Base-by-base conservation (phyloP, 92 coral and sea anemone genomes). In the Actinernus sp. region DNA sequence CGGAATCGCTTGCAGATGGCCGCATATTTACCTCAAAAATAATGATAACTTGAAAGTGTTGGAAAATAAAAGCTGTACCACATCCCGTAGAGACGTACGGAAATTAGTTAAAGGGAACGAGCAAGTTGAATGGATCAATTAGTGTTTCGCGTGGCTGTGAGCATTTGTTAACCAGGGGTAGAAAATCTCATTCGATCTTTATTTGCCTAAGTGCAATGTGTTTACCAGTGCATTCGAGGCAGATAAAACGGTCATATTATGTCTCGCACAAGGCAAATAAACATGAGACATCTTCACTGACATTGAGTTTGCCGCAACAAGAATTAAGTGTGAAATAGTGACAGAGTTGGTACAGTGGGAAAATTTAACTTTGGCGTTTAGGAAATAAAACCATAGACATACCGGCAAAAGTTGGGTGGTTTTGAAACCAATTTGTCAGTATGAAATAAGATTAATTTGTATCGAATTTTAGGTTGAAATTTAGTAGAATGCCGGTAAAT, bases 161-260 rank as follows among this genome's bases (percentile, higher is more conserved):
- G 84, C 83, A 74, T 76, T 76, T 78, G 90, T 83, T 83, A 83
- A 83, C 76, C 85, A 76, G 68, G 68, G 77, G 60, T 68, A 83
- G 68, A 79, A 83, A 76, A 68, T 68, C 68, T 65, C 75, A 74
- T 76, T 76, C 75, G 80, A 84, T 62, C 75, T 84, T 84, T 84
- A 78, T 85, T 85, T 75, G 61, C 54, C 87, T 85, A 78, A 85
- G 91, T 66, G 84, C 91, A 85, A 73, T 85, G 71, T 81, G 85
- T 74, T 85, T 70, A 79, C 78, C 63, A 77, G 56, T 83, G 45
- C 83, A 74, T 83, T 82, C 65, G 59, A 48, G 61, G n/a, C n/a
- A 82, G 83, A 82, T 75, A 82, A 82, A 75, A 82, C 67, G 88
- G 81, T 58, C 49, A 65, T 82, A 82, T 82, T 74, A 60, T 74